Base-by-base conservation (phyloP, 2,888 invertebrate species). In the Hirtodrosophila alboralis region DNA sequence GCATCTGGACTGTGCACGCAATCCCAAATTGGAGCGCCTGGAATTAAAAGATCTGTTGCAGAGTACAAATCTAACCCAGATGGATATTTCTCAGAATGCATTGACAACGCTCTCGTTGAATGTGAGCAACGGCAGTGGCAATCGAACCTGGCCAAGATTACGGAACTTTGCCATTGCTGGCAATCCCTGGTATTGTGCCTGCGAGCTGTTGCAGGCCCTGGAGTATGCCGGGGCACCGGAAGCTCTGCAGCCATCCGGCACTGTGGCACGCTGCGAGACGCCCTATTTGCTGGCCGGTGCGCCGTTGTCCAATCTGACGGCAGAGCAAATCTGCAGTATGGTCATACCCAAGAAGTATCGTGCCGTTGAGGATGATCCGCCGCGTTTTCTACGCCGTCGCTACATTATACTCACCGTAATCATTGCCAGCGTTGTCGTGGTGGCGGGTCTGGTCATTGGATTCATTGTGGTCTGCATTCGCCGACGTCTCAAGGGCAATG, bases 131-230 rank as follows among this genome's bases (percentile, higher is more conserved):
- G 53, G 67, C 8, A 65, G 61, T 38, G 56, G 58, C 1, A 40
- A 30, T 3, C 9, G n/a, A 18, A 13, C 40, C 12, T 91, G 90
- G 89, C 80, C 90, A 1, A 87, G 92, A 37, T 78, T 95, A 51
- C 92, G 92, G 14, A 89, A 91, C 4, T 84, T 95, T 38, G 92
- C 93, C 65, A 91, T 94, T 86, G 90, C 91, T 1, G 92, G 92
- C n/a, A 95, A 95, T 90, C 92, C 91, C 47, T 93, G 95, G 92
- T 89, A 92, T 31, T 95, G 95, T 85, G 92, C 93, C 84, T 95
- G 95, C 84, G 83, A 78, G 2, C 62, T 91, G 41, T 40, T 89
- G 33, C 76, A 84, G 49, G 87, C 90, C 3, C 67, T 92, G 7
- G 86, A 88, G 56, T 73, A 69, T 21, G 72, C 78, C 9, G 88